Base-by-base conservation (phyloP, 2,888 invertebrate species). In the Conomelus anceps region DNA sequence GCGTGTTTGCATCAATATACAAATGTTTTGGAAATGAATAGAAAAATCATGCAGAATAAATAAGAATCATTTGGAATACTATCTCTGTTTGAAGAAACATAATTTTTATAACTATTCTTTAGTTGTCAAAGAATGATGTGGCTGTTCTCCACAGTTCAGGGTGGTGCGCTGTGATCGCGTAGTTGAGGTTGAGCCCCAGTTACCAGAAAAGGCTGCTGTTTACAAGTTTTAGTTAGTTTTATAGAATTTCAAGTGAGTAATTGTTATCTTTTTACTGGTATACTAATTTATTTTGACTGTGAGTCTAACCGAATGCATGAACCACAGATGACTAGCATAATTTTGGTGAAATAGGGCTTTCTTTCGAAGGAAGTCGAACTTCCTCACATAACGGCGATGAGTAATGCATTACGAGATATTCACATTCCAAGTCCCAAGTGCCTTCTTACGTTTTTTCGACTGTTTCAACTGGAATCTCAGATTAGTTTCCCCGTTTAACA, bases 141-240 rank as follows among this genome's bases (percentile, higher is more conserved):
- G 90, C 90, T 84, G 89, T 90, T 90, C 89, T 90, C 90, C 90
- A 90, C 90, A 88, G 89, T 89, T 41, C 89, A 89, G 88, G 89
- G 89, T 23, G 90, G 90, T 89, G 90, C 90, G 90, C 90, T 90
- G 90, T 86, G 86, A 34, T 90, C 89, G 90, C 88, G 84, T 86
- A 87, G 89, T 88, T 84, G 86, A 63, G 86, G 29, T 24, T 86
- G 85, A 88, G 87, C 34, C 29, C 41, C 88, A 29, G 23, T 85
- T 88, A 41, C 86, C 86, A 86, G 86, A 24, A 86, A 63, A 86
- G 86, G 86, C 86, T 86, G 86, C 86, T 86, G 86, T 86, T 86
- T 86, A 86, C 29, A 86, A 86, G 86, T 86, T 63, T 89, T 63
- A 22, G 88, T 34, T 34, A 24, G 84, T 88, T 84, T 29, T 89